phyloP scores from a whole-genome alignment of 2,888 invertebrate genomes.

The Chrysomela aeneicollis region DNA sequence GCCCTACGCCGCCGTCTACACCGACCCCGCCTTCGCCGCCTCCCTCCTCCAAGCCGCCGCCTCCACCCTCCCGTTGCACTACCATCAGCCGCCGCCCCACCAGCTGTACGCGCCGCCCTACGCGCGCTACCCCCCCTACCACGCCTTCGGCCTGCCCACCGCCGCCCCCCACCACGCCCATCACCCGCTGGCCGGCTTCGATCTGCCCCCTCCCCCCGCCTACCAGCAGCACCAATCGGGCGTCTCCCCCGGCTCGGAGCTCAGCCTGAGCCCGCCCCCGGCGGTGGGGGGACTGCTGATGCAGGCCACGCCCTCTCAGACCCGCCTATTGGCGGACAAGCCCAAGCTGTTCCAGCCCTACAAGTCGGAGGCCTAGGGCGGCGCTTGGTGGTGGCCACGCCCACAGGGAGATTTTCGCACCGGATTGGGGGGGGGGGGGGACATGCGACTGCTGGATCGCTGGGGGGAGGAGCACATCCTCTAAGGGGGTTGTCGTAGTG shows the following conservation, averaged over 20 bases:
- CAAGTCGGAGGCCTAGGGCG: constrained; percentile 67
- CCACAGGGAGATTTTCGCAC: too few relatives aligned
- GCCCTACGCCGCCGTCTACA: constrained; percentile 94
- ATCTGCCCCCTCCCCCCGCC: constrained; percentile 44
- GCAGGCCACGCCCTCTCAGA: constrained; percentile 51
- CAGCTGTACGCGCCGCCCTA: constrained; percentile 66
- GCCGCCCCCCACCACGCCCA: constrained; percentile 48
- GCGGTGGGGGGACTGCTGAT: constrained; percentile 54
- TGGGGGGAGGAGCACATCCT: too few relatives aligned
- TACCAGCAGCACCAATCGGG: constrained; percentile 34
- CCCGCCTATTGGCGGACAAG: constrained; percentile 54
- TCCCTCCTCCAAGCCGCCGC: constrained; percentile 91
- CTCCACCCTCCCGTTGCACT: constrained; percentile 67
- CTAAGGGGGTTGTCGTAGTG: too few relatives aligned
- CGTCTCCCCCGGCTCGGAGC: constrained; percentile 54
- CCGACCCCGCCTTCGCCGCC: constrained; percentile 93
- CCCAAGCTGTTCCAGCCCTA: constrained; percentile 81
- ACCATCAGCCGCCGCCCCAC: constrained; percentile 64
- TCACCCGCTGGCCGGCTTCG: constrained; percentile 39
- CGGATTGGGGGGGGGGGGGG: too few relatives aligned
- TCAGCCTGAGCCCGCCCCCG: constrained; percentile 58
- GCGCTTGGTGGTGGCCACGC: too few relatives aligned
- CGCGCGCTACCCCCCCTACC: constrained; percentile 60
- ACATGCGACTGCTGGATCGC: too few relatives aligned
- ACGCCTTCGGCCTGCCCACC: constrained; percentile 59